phyloP scores from a whole-genome alignment of 2,888 invertebrate genomes.

The Limnephilus lunatus region DNA sequence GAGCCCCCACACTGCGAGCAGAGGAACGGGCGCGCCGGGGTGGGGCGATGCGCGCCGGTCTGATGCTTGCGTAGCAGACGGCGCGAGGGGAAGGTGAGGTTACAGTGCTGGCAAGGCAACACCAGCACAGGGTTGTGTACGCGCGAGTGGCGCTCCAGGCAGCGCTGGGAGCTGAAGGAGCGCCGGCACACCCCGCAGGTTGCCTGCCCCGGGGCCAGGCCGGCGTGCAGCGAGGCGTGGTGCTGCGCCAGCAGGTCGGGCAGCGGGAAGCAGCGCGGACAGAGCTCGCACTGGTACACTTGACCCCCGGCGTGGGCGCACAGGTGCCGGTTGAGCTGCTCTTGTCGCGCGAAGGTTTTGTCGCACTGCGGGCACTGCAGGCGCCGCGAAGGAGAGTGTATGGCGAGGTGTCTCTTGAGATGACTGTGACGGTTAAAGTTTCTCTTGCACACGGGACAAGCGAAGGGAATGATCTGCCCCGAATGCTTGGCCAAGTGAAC shows the following conservation, averaged over 20 bases:
- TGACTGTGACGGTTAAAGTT: constrained; percentile 69
- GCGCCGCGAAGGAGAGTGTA: constrained; percentile 70
- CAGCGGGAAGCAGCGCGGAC: constrained; percentile 21
- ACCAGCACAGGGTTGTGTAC: constrained; percentile 71
- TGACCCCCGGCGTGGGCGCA: constrained; percentile 68
- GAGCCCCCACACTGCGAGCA: constrained; percentile 73
- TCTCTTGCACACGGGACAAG: constrained; percentile 63
- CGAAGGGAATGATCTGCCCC: constrained; percentile 29
- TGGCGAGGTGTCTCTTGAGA: constrained; percentile 70
- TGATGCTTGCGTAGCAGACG: constrained; percentile 69
- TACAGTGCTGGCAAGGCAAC: constrained; percentile 71
- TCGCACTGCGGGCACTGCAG: constrained; percentile 70
- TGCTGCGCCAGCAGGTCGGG: background rate
- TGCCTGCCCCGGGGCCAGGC: constrained; percentile 60
- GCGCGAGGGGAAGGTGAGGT: constrained; percentile 70
- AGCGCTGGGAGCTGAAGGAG: constrained; percentile 72
- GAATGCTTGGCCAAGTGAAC: constrained; percentile 47
- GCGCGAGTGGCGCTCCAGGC: constrained; percentile 71
- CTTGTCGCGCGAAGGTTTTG: constrained; percentile 70
- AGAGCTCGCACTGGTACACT: constrained; percentile 11
- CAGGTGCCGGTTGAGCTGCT: constrained; percentile 70
- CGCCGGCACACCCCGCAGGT: constrained; percentile 71
- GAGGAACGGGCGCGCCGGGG: constrained; percentile 72
- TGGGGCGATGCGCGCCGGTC: constrained; percentile 70
- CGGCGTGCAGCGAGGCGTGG: background rate